These are phyloP conservation scores for Pipistrellus nathusii DNA, from an alignment of 2,797 vertebrate species.

Conservation along the genomic window DNA sequence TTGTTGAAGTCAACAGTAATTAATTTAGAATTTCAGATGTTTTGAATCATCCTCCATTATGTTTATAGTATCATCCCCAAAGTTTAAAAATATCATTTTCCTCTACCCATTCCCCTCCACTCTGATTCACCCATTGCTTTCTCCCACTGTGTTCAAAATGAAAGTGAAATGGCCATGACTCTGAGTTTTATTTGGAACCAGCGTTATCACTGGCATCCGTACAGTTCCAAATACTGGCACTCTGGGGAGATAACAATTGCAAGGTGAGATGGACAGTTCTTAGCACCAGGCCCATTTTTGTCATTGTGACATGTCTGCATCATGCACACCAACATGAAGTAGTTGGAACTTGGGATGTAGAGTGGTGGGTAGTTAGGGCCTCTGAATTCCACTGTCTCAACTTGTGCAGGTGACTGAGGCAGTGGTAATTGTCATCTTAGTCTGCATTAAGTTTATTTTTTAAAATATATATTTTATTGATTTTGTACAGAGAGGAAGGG, in stretches of 20 bases:
- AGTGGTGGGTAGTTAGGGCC: background rate
- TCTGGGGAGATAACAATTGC: background rate
- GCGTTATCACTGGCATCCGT: constrained; percentile 2
- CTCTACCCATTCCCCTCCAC: background rate
- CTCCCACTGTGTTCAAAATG: constrained; percentile 36
- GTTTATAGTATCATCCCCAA: background rate
- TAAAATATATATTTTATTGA: too few relatives aligned
- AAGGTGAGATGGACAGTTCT: background rate
- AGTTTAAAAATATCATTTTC: constrained; percentile 60
- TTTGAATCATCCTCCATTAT: constrained; percentile 1
- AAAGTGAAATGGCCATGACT: constrained; percentile 60
- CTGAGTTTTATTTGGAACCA: constrained; percentile 37
- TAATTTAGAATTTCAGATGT: constrained; percentile 46
- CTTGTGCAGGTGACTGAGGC: background rate
- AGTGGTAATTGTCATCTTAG: background rate
- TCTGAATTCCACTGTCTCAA: background rate
- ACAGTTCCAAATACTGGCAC: background rate
- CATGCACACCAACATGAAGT: rapidly evolving
- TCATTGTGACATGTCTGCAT: background rate
- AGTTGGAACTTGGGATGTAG: background rate
- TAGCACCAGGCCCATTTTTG: background rate
- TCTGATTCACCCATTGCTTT: background rate
- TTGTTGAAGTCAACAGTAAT: constrained; percentile 50
- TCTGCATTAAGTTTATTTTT: background rate
- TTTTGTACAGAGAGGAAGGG: too few relatives aligned